These are phyloP conservation scores for Perccottus glenii DNA, from an alignment of 2,113 vertebrate species.

Conservation along the genomic window DNA sequence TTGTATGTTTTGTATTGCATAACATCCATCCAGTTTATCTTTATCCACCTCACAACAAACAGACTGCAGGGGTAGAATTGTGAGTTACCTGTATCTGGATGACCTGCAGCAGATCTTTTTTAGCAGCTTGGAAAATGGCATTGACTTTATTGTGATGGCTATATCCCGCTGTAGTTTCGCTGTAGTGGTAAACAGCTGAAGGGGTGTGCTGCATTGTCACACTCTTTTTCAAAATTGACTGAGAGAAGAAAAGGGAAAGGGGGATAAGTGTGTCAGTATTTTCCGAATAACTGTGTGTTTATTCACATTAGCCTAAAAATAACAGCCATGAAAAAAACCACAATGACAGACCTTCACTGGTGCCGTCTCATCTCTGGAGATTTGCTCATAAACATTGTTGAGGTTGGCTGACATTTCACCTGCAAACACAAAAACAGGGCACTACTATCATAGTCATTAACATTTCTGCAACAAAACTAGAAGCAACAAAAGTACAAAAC, in stretches of 20 bases:
- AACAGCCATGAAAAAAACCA: too few species aligned
- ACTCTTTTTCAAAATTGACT: constrained; percentile 87
- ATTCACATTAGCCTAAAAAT: too few species aligned
- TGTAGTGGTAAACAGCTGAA: constrained; percentile 83
- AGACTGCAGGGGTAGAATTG: not conserved
- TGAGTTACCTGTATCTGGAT: constrained; percentile 85
- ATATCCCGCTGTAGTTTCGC: constrained; percentile 66
- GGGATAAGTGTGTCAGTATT: not conserved
- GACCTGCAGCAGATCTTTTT: constrained; percentile 88
- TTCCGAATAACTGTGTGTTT: too few species aligned
- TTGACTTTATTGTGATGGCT: constrained; percentile 77
- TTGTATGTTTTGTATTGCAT: too few species aligned
- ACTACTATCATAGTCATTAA: not conserved
- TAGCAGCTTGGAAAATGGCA: constrained; percentile 88
- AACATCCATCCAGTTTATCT: too few species aligned
- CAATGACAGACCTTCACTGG: constrained; percentile 45
- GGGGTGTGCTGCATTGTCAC: constrained; percentile 83
- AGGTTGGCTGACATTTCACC: constrained; percentile 69
- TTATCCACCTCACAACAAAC: not conserved
- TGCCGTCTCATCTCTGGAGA: constrained; percentile 63
- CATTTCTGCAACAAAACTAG: not conserved
- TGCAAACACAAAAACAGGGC: constrained; percentile 38
- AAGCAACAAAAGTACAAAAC: not conserved
- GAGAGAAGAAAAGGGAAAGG: constrained; percentile 17
- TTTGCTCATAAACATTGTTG: constrained; percentile 73